Evolutionary conservation across 2,888 invertebrate genomes (phyloP).

Genomic region (Chalcis sispes): DNA sequence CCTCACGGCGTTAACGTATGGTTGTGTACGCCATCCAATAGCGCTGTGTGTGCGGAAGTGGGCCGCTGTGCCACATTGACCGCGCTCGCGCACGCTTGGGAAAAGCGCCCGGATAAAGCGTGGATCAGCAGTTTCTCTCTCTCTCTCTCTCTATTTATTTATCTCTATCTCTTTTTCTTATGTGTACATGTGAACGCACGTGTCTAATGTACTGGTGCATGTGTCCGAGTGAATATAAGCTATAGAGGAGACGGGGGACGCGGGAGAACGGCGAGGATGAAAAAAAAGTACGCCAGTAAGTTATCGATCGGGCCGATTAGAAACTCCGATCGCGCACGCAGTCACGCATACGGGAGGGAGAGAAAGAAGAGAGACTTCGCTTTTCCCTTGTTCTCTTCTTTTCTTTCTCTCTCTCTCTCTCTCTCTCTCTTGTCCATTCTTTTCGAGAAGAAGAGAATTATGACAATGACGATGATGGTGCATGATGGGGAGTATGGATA

Average conservation of each 20-base stretch:
- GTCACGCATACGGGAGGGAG: too few species aligned
- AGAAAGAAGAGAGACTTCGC: not conserved
- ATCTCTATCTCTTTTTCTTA: too few species aligned
- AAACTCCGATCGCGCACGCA: constrained; percentile 25
- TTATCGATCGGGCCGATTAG: constrained; percentile 41
- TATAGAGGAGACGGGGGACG: constrained; percentile 17
- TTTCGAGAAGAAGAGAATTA: too few species aligned
- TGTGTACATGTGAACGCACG: not conserved
- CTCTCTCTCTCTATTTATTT: not conserved
- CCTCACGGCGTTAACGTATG: not conserved
- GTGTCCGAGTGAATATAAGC: not conserved
- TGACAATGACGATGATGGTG: constrained; percentile 8
- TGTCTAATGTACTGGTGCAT: not conserved
- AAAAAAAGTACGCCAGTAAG: constrained; percentile 21
- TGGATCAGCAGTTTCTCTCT: constrained; percentile 8
- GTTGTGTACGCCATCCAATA: not conserved
- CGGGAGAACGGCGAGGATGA: constrained; percentile 13
- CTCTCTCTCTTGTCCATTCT: not conserved
- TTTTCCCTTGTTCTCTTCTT: not conserved
- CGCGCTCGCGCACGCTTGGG: constrained; percentile 61
- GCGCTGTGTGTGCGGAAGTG: constrained; percentile 61
- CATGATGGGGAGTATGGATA: not conserved
- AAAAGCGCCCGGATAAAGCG: constrained; percentile 44
- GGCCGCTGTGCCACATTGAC: constrained; percentile 69
- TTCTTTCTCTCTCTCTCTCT: not conserved